These are phyloP conservation scores for Biston betularia DNA, from an alignment of 2,888 invertebrate genomes.

Conservation along the genomic window DNA sequence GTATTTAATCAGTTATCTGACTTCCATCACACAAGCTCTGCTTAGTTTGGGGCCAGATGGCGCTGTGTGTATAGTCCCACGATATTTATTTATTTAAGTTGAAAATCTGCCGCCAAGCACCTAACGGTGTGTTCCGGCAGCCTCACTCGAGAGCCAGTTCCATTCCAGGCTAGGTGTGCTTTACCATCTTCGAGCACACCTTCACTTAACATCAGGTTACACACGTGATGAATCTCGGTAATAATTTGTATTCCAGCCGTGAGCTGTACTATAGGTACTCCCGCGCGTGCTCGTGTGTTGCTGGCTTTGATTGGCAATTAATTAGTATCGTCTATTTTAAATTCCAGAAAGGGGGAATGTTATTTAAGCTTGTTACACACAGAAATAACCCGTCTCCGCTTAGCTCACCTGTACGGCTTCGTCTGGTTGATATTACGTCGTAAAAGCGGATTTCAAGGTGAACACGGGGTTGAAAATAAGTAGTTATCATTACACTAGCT, in stretches of 20 bases:
- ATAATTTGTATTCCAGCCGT: neutral
- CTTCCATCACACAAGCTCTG: too few relatives aligned
- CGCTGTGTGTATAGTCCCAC: too few relatives aligned
- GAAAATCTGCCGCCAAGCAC: too few relatives aligned
- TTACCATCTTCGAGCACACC: too few relatives aligned
- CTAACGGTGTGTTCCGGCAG: too few relatives aligned
- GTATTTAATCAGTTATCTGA: too few relatives aligned
- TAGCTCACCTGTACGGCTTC: constrained; percentile 10
- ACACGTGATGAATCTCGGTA: neutral
- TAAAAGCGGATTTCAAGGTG: constrained; percentile 3
- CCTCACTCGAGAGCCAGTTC: too few relatives aligned
- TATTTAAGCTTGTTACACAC: constrained; percentile 1
- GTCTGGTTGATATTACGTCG: neutral
- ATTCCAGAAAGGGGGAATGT: neutral
- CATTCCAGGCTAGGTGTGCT: too few relatives aligned
- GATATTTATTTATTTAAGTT: too few relatives aligned
- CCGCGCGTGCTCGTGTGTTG: too few relatives aligned
- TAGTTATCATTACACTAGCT: neutral
- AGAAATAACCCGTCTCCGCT: constrained; percentile 5
- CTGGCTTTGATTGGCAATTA: neutral
- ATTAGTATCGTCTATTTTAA: neutral
- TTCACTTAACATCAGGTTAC: too few relatives aligned
- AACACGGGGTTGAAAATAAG: neutral
- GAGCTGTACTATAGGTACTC: neutral
- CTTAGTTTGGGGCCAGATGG: too few relatives aligned